Evolutionary conservation across 2,888 invertebrate species (phyloP), one percentile per base, ranked within the genome.

Genomic region (Anticlea derivata): DNA sequence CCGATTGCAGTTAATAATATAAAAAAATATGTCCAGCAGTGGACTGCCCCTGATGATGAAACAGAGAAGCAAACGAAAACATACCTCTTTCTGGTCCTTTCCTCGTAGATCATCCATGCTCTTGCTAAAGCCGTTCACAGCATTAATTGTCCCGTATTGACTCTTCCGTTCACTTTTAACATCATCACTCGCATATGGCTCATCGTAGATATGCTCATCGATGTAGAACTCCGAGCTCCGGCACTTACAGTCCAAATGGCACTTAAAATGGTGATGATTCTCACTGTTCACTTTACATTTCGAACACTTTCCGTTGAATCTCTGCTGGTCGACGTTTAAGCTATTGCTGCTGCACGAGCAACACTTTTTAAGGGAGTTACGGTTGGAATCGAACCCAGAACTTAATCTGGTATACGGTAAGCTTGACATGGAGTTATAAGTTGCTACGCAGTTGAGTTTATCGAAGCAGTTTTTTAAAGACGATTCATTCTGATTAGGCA

Each of bases 161-260:
- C 67, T 75, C 11, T 33, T 66, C 6, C 39, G 22, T 10, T 43
- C 53, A 33, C 56, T 52, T 5, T 17, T 53, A 60, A 39, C 48
- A 61, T 11, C 59, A 30, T 64, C 63, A 53, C 51, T 51, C 1
- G 65, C 75, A 68, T 84, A 92, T 0, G 94, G 94, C 60, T 93
- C 93, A 58, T 93, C 93, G 67, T 94, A 94, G 17, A 94, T 92
- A 61, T 93, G 93, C 60, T 93, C 93, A 20, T 76, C 72, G 0
- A 83, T 52, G 26, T 80, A 86, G 54, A 87, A 89, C 51, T 80
- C 77, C 0, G 85, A 83, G 13, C 72, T 81, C 31, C 68, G 69
- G 59, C 86, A 87, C 6, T 80, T 77, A 66, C 88, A 88, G 11
- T 73, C 79, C 2, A 91, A 64, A 68, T 90, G 87, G 44, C 90